Base-by-base conservation (phyloP, 2,113 vertebrate genomes). In the Tupaia tana region DNA sequence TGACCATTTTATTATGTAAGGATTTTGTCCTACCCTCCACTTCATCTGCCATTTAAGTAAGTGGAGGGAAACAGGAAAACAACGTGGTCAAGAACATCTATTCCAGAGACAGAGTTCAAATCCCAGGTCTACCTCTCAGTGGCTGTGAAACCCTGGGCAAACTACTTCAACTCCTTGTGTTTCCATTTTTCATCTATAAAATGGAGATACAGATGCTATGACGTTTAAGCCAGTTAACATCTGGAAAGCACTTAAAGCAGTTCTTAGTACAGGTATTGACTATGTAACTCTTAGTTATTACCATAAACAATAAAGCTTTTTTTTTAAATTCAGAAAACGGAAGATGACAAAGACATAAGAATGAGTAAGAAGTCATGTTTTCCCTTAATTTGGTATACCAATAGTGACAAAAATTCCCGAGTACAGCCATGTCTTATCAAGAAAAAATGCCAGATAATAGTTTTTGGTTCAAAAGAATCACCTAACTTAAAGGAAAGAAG, bases 391-490 rank as follows among this genome's bases (percentile, higher is more conserved):
- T 74, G n/a, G 56, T 22, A 61, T 63, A 27, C n/a, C n/a, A 87
- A 34, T 90, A 43, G 81, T 52, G 16, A 43, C 10, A 87, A 1
- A 75, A 70, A 75, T 82, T 95, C 52, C 73, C 89, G 12, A 89
- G 31, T 63, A 80, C 0, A 66, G 80, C 16, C 27, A 89, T 79
- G 20, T 73, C 34, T 91, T 67, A 85, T 10, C 63, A 22, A 92
- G 92, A 52, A 24, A 85, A 71, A 77, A 93, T 87, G 85, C 9
- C 77, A 91, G 10, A 16, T 84, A 77, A 78, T 1, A 75, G 31
- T 27, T 77, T 71, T 43, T 75, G 43, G 71, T 80, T 91, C 81
- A 85, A 92, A 94, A 92, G 25, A 69, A 11, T 80, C 11, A 19
- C 2, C 16, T 73, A 24, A 89, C 18, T 78, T 74, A 89, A 90